Conservation (phyloP, 2,797 vertebrate species). For the Coluber constrictor region DNA sequence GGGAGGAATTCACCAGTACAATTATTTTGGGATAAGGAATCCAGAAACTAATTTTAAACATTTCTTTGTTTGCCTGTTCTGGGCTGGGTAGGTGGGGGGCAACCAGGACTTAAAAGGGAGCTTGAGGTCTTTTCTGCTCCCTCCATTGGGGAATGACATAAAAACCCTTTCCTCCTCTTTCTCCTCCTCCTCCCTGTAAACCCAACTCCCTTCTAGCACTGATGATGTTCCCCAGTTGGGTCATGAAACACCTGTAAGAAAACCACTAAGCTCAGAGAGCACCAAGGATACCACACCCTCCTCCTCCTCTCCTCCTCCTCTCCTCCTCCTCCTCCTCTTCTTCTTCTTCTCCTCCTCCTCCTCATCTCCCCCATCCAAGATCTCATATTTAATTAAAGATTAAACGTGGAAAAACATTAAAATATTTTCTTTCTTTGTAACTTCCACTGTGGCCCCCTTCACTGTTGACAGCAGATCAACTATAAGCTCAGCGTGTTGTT, state of each 20-base stretch:
- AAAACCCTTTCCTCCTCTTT: not conserved
- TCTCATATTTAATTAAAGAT: not conserved
- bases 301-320: no score
- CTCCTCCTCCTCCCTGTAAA: no score
- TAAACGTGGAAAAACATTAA: not conserved
- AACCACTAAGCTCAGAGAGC: no score
- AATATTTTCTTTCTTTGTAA: not conserved
- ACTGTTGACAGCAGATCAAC: not conserved
- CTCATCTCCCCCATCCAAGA: not conserved
- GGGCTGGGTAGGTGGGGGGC: no score
- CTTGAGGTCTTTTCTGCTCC: not conserved
- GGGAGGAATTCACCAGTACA: conserved; percentile 30
- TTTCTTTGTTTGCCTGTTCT: not conserved
- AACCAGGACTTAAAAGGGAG: not conserved
- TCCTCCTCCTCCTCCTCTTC: no score
- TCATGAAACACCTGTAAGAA: no score
- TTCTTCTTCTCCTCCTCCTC: not conserved
- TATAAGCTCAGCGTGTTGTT: not conserved
- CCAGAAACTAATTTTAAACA: no score
- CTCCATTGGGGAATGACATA: not conserved
- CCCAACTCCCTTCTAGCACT: no score
- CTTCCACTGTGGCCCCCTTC: not conserved
- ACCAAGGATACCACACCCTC: no score
- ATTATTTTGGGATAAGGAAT: not conserved
- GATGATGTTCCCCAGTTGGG: no score